Base-by-base conservation (phyloP, 2,888 invertebrate genomes). In the Diogma glabrata region DNA sequence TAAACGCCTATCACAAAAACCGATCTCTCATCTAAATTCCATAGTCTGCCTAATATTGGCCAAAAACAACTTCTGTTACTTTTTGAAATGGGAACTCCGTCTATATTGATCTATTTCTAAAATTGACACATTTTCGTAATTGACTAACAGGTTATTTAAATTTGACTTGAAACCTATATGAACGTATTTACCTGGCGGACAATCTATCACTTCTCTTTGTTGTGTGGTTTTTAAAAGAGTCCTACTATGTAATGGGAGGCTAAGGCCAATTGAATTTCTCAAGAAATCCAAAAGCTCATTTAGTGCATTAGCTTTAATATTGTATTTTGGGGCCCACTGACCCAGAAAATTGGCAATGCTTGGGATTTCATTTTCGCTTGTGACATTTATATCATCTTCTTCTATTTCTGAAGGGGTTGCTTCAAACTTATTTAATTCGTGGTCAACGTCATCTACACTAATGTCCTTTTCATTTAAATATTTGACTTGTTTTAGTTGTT, bases 61-160 rank as follows among this genome's bases (percentile, higher is more conserved):
- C 50, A 52, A 9, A 52, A 17, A 46, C 46, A 36, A 23, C 36
- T 50, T 12, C 40, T 26, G 26, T 19, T 40, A 22, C 47, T 51
- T 49, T 48, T 49, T 7, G 48, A 30, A 45, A 53, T 48, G 17
- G 51, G 51, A 22, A 53, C 12, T 3, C 53, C 53, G 36, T 51
- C 53, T 28, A 53, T 45, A 45, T 53, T 53, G 30, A 53, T 14
- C 36, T 43, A 51, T 16, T 33, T 51, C 49, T 9, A 50, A 16
- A 23, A 12, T 12, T 4, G 24, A 12, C 8, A 14, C 7, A 5
- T 46, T 14, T 24, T 22, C 8, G 2, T 46, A 9, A 23, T 46
- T 24, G 1, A 22, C 14, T 46, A 22, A 23, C 3, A 24, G 14
- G 10, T 24, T 12, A 7, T 23, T n/a, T n/a, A 46, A 24, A 12